Base-by-base conservation (phyloP, 2,797 vertebrate genomes). In the Myotis planiceps region DNA sequence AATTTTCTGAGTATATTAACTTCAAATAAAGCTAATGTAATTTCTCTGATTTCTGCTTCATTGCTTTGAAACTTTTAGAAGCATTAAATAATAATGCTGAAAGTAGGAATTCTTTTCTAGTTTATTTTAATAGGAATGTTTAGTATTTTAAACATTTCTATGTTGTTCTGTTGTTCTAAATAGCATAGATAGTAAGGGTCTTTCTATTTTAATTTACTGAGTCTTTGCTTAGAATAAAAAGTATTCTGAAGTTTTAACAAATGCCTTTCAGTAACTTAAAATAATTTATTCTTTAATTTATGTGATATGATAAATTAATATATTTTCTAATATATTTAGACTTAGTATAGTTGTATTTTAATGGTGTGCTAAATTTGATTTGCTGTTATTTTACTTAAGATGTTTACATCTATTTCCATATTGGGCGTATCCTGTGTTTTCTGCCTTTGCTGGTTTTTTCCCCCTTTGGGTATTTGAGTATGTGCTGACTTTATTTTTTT, bases 271-370 rank as follows among this genome's bases (percentile, higher is more conserved):
- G 15, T 51, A 69, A 21, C 9, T 69, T 80, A 45, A 79, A 80
- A 69, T 90, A 13, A 79, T 58, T 37, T 15, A 51, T 85, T 65
- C 37, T 80, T 80, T 68, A 55, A 74, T 66, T 42, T 83, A 47
- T 89, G 49, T 82, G 53, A 39, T 83, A 42, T 75, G 32, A 76
- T 94, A 78, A 68, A 39, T 78, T 92, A 75, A 93, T 75, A 65
- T 88, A 4, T 78, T 69, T 76, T 37, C 68, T 85, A 66, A 88
- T 75, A 65, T 74, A 4, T 78, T 69, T 76, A 21, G 49, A 82
- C 42, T 76, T 32, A 51, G 19, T 55, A 29, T 90, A 84, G 29
- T 55, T 84, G 29, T 66, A 79, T 53, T 79, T 79, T 80, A 79
- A 51, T 85, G n/a, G 45, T 65, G 32, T 79, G 47, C 66, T 55